Conservation (phyloP, 2,888 invertebrate genomes). For the Tetranychus truncatus region DNA sequence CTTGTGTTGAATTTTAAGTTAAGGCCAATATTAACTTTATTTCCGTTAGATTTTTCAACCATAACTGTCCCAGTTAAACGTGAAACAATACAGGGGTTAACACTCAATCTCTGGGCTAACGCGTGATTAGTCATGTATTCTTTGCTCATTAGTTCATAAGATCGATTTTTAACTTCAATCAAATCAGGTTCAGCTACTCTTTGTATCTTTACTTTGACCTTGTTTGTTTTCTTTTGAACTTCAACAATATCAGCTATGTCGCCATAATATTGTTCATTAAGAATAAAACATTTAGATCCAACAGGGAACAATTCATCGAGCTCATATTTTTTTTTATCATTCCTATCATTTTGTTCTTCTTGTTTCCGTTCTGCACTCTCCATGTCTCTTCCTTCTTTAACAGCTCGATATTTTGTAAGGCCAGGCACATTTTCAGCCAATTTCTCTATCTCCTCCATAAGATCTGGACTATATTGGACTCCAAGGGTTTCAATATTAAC, state of each 20-base stretch:
- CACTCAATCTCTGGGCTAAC: constrained; percentile 33
- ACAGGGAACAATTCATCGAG: constrained; percentile 30
- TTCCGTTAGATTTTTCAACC: constrained; percentile 34
- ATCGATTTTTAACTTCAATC: constrained; percentile 29
- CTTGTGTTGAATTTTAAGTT: constrained; percentile 72
- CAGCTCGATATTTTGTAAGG: too few species aligned
- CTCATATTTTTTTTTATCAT: too few species aligned
- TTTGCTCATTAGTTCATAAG: constrained; percentile 28
- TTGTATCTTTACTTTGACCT: constrained; percentile 42
- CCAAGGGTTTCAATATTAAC: too few species aligned
- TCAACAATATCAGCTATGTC: constrained; percentile 49
- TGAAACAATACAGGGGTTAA: constrained; percentile 52
- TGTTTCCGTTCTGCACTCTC: too few species aligned
- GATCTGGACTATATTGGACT: too few species aligned
- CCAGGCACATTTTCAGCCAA: too few species aligned
- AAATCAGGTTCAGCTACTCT: constrained; percentile 41
- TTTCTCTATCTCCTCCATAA: too few species aligned
- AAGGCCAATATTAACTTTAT: constrained; percentile 57
- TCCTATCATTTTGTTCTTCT: too few species aligned
- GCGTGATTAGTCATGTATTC: constrained; percentile 32
- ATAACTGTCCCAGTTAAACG: constrained; percentile 69
- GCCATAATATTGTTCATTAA: constrained; percentile 62
- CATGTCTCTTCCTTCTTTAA: too few species aligned
- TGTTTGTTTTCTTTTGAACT: constrained; percentile 34
- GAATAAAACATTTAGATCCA: constrained; percentile 47